These are phyloP conservation scores for Arctopsyche grandis DNA, from an alignment of 1,140 invertebrate genomes.

Conservation along the genomic window DNA sequence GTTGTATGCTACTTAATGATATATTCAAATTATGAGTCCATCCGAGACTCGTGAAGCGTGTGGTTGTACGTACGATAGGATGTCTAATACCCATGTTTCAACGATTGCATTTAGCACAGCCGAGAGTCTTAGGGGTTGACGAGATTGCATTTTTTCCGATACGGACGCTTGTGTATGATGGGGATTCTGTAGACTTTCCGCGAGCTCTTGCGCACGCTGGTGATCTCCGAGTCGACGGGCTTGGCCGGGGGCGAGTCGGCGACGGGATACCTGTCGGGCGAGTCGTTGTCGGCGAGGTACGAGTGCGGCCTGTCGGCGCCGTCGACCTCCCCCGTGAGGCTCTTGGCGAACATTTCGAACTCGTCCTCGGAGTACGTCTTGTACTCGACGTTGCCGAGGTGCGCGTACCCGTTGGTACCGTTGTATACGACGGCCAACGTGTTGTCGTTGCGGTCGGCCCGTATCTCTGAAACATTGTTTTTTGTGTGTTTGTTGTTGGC, in stretches of 20 bases:
- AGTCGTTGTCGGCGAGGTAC: background rate
- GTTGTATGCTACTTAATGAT: too few species aligned
- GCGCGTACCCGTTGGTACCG: slow-evolving; percentile 1
- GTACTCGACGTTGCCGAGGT: slow-evolving; percentile 53
- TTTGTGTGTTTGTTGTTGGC: background rate
- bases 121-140: background rate
- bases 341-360: slow-evolving; percentile 60
- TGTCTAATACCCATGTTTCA: too few species aligned
- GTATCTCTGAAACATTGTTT: background rate
- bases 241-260: background rate
- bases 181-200: background rate
- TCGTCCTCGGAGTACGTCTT: slow-evolving; percentile 62
- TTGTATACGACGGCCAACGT: background rate
- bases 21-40: too few species aligned
- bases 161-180: background rate
- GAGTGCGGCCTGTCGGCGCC: background rate
- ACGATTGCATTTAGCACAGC: background rate
- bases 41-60: too few species aligned
- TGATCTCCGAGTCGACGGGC: background rate
- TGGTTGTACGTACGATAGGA: too few species aligned
- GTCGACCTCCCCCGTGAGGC: background rate
- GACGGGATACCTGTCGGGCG: background rate
- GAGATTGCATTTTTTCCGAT: slow-evolving; percentile 21
- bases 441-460: slow-evolving; percentile 56
- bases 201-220: background rate